Conservation (phyloP, 2,113 vertebrate species). For the Notothenia coriiceps region DNA sequence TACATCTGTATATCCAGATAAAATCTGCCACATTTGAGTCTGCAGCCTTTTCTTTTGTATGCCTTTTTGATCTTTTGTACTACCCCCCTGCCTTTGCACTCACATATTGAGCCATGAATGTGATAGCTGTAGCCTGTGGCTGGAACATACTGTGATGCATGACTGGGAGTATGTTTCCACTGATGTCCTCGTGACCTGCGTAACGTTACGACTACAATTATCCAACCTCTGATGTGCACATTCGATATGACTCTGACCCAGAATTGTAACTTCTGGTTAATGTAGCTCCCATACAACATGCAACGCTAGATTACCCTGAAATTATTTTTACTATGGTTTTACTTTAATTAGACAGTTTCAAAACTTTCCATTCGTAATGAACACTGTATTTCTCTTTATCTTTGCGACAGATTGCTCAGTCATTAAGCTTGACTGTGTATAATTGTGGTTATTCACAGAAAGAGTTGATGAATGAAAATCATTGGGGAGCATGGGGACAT, state of each 20-base stretch:
- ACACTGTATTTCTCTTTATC: conserved; percentile 5
- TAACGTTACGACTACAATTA: background rate
- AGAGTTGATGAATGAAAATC: conserved; percentile 39
- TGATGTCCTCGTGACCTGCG: conserved; percentile 14
- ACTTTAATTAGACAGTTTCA: conserved; percentile 22
- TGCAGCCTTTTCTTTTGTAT: background rate
- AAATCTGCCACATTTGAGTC: background rate
- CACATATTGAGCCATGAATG: conserved; percentile 37
- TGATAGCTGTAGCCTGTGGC: conserved; percentile 19
- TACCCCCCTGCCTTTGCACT: conserved; percentile 2
- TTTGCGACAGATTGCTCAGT: conserved; percentile 20
- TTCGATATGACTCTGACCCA: conserved; percentile 11
- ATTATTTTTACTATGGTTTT: background rate
- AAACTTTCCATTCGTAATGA: background rate
- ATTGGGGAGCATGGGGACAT: conserved; percentile 9
- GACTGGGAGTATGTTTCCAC: conserved; percentile 34
- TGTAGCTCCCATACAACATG: background rate
- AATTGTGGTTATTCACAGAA: conserved; percentile 46
- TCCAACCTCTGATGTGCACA: background rate
- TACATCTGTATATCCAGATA: background rate
- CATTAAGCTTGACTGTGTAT: conserved; percentile 34
- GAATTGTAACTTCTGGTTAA: background rate
- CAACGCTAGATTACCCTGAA: background rate
- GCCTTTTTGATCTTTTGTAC: background rate
- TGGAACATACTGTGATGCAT: conserved; percentile 9